Evolutionary conservation across 1,140 invertebrate species (phyloP).

Genomic region (Drosophila pseudoobscura): DNA sequence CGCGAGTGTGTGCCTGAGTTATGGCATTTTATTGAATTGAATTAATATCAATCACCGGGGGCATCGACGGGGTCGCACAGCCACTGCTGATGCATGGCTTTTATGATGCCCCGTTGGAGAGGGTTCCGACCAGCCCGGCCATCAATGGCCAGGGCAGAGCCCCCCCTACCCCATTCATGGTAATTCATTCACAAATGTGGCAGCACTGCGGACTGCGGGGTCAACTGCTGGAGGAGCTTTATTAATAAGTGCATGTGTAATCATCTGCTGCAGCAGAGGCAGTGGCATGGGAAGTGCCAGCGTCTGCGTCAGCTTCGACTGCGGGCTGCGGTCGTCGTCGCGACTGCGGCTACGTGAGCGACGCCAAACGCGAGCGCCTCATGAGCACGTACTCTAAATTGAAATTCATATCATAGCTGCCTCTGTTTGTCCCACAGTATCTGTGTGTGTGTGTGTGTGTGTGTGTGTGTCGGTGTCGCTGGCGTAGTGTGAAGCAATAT

Average conservation of each 20-base stretch:
- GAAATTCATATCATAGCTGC: constrained; percentile 76
- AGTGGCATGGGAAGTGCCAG: not conserved
- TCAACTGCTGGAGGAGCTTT: constrained; percentile 32
- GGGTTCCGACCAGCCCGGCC: not conserved
- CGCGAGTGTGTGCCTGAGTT: constrained; percentile 17
- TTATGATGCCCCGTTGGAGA: constrained; percentile 5
- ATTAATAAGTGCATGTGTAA: constrained; percentile 64
- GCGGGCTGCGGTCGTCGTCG: constrained; percentile 5
- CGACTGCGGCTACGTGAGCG: constrained; percentile 52
- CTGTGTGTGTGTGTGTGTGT: constrained; percentile 8
- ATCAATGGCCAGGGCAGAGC: constrained; percentile 7
- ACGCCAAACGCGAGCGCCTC: constrained; percentile 57
- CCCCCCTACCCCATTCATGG: not conserved
- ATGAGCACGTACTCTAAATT: constrained; percentile 76
- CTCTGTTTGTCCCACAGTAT: constrained; percentile 49
- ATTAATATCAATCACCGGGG: constrained; percentile 53
- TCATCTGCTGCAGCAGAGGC: constrained; percentile 11
- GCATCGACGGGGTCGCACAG: constrained; percentile 12
- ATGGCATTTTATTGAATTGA: constrained; percentile 44
- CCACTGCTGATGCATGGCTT: constrained; percentile 23
- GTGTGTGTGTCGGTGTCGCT: constrained; percentile 16
- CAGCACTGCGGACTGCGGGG: constrained; percentile 6
- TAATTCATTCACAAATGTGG: constrained; percentile 28
- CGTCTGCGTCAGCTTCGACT: not conserved
- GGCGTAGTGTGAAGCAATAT: constrained; percentile 22